A percentile compares a stretch with the other conserved stretches of the same genome.
Conservation (phyloP, 2,888 invertebrate species). For the Cenopis cana region DNA sequence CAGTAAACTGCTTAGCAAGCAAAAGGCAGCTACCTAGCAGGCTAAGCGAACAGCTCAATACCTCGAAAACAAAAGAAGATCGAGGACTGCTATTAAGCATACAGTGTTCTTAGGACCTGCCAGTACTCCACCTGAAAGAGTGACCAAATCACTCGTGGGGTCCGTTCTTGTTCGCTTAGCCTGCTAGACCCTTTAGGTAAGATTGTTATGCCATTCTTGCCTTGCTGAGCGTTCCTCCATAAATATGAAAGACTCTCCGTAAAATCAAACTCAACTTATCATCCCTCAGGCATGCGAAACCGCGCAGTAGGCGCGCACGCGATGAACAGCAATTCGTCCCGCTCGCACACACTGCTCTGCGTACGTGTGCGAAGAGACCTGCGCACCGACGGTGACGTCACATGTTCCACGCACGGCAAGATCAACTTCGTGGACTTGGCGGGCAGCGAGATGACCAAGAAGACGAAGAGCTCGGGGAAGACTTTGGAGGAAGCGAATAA, state of each 20-base stretch:
- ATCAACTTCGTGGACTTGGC: constrained; percentile 98
- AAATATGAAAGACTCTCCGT: background rate
- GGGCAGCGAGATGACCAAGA: constrained; percentile 98
- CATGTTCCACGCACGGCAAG: constrained; percentile 96
- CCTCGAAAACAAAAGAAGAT: too few relatives aligned
- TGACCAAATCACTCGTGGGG: too few relatives aligned
- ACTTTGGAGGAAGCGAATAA: constrained; percentile 97
- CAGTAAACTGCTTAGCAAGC: too few relatives aligned
- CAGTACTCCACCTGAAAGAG: too few relatives aligned
- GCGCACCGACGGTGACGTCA: constrained; percentile 92
- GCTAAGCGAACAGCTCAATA: too few relatives aligned
- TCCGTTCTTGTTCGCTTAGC: too few relatives aligned
- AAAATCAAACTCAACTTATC: background rate
- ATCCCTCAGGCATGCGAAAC: constrained; percentile 91
- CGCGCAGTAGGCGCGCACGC: constrained; percentile 95
- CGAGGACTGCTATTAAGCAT: too few relatives aligned
- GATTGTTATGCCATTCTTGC: too few relatives aligned
- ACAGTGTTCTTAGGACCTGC: too few relatives aligned
- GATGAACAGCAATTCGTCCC: constrained; percentile 96
- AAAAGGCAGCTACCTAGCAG: too few relatives aligned
- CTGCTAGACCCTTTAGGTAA: too few relatives aligned
- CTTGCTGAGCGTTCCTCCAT: background rate
- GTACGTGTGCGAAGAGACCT: constrained; percentile 95
- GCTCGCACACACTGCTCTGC: constrained; percentile 96
- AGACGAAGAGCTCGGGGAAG: constrained; percentile 94